phyloP scores from a whole-genome alignment of 2,797 vertebrate species.

The Oreonectes daqikongensis region DNA sequence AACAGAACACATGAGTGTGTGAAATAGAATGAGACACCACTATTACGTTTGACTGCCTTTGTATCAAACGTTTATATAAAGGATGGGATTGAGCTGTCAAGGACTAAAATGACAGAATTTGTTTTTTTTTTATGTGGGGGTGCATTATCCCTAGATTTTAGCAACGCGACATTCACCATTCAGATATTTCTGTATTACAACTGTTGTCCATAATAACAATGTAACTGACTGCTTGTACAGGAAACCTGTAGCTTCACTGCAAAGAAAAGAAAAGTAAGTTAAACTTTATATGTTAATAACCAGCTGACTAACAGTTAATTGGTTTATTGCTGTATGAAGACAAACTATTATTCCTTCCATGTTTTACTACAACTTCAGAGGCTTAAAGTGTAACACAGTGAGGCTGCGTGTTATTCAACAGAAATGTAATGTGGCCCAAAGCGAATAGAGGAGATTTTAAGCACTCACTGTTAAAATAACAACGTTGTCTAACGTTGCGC shows the following conservation, averaged over 20 bases:
- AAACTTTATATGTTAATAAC: too few relatives aligned
- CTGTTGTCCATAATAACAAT: neutral
- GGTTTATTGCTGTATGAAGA: neutral
- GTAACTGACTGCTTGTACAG: neutral
- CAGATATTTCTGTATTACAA: too few relatives aligned
- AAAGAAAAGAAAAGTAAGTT: too few relatives aligned
- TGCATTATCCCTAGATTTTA: neutral
- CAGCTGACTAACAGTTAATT: neutral
- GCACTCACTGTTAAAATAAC: conserved; percentile 37
- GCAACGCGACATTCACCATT: neutral
- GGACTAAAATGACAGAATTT: neutral
- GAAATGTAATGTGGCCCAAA: conserved; percentile 15
- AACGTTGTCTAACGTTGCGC: conserved; percentile 38
- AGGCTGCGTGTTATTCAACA: neutral
- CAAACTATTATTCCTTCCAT: neutral
- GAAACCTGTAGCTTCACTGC: neutral
- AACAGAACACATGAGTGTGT: neutral
- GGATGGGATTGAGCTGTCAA: neutral
- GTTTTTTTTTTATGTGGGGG: too few relatives aligned
- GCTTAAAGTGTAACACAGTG: neutral
- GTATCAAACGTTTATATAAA: neutral
- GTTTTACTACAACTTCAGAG: neutral
- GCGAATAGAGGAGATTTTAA: conserved; percentile 24
- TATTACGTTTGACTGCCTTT: neutral
- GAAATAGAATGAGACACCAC: neutral